Evolutionary conservation across 1,140 invertebrate species (phyloP), one percentile per base, ranked within the genome.

Genomic region (Acromyrmex echinatior): DNA sequence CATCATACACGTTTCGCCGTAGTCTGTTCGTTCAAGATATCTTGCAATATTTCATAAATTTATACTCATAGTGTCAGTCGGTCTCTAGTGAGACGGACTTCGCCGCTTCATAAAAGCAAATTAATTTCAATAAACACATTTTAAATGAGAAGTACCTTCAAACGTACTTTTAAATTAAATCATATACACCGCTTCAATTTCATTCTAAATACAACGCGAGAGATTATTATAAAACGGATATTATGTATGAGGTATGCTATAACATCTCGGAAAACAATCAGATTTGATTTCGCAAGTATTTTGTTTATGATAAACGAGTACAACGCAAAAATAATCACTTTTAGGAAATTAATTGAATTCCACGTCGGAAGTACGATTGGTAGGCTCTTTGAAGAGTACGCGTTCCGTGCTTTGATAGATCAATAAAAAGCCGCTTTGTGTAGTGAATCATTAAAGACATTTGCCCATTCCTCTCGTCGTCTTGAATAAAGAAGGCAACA

Each of bases 31-130:
- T 60, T 35, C n/a, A 49, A 21, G 68, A 74, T 74, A 62, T 84
- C 56, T 84, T 84, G 70, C 76, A 84, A 74, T 76, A 74, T 76
- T 56, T 84, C 80, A 76, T 62, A 84, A 84, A 74, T 84, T 84
- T 74, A 62, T 56, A 56, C 80, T 84, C 21, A 28, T 31, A 53
- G 25, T 60, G 35, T 82, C 68, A 82, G 21, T 58, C 66, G 53
- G 68, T 25, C n/a, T 35, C 25, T 31, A 25, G 45, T 39, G 25
- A 70, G 28, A 12, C 70, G 14, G 14, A 35, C n/a, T 70, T 28
- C 4, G 12, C 12, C 28, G 14, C 51, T 56, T 49, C 21, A 31
- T n/a, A 45, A 31, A 62, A 49, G 45, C 28, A 35, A 62, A 76
- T 84, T 60, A 76, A 73, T 82, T 74, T 25, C 39, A 16, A 76